Evolutionary conservation across 2,888 invertebrate genomes (phyloP), one percentile per base, ranked within the genome.

Genomic region (Chirona hameri): DNA sequence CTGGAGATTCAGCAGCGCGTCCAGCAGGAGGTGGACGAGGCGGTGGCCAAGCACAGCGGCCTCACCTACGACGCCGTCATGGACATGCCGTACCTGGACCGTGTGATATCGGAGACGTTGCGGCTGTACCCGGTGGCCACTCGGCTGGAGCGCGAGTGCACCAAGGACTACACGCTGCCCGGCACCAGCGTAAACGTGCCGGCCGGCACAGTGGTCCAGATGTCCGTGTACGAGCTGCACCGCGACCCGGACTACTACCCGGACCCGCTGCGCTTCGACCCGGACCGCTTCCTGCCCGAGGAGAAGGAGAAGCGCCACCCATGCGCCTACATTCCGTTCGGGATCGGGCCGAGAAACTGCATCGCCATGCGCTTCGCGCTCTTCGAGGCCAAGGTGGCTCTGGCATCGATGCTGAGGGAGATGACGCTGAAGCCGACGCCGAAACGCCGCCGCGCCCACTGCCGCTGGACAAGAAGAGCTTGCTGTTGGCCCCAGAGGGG

Each of bases 191-290:
- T 55, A 84, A 9, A 4, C 72, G 24, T 31, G 12, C 29, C 72
- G 27, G 4, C 31, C 21, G 82, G 76, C 0, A 90, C 89, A 0
- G 85, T 88, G 27, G 87, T 91, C 5, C 88, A 91, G 31, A 89
- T 92, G 79, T 91, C 92, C 18, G 88, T 89, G 12, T 89, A 90
- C 85, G 90, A 90, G 39, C 90, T 92, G 85, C 92, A 92, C 84
- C 90, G 90, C 87, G 91, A 92, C 86, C 90, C 91, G 0, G 89
- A 90, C 2, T 88, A 90, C 85, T 92, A 91, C 85, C 90, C 91
- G 0, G 89, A 92, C 18, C 93, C 93, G 0, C 89, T 91, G 1
- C 88, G 89, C 57, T 90, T 90, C 85, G 88, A 89, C 83, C 90
- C 90, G 3, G n/a, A n/a, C n/a, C n/a, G n/a, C n/a, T n/a, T n/a